Base-by-base conservation (phyloP, 2,888 invertebrate genomes). In the Tryphoninae sp. region DNA sequence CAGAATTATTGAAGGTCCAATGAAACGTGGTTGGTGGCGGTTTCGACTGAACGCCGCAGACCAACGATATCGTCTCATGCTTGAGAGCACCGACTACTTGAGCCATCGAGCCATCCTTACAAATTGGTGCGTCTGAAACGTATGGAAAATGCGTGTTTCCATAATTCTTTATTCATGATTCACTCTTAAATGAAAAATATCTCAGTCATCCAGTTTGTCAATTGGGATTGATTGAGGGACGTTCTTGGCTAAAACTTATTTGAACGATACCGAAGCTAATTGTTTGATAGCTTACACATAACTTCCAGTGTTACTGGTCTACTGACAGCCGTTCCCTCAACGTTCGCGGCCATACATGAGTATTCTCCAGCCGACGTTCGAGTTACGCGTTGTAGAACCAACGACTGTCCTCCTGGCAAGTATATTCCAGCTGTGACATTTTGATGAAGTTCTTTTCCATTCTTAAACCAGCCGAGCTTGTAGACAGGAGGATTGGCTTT, bases 1-100 rank as follows among this genome's bases (percentile, higher is more conserved):
- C 97, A 77, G 96, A 97, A 91, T 96, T 97, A 93, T 98, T 98
- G 93, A 98, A 97, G 83, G 97, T 97, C 98, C 98, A 98, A 88
- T 96, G 96, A 93, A 97, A 98, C 88, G 95, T 94, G 85, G 95
- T 95, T 67, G 96, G 94, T 4, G 96, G 95, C 8, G 97, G 97
- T 90, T 97, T 97, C 86, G 97, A 96, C 89, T 97, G 97, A 82
- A 97, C 97, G 81, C 96, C 96, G 91, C 97, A 97, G 89, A 96
- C 95, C 82, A 97, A 92, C 62, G 95, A 95, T 82, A 97, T 95
- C 16, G 96, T 97, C 93, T 97, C 97, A 91, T 97, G 96, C 92
- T 97, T 97, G 86, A 97, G 93, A 62, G 97, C 97, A 0, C 97
- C 97, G 87, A 96, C 95, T 59, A 97, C 94, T 91, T 97, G 96